Conservation (phyloP, 1,140 invertebrate species). For the Magallana angulata region DNA sequence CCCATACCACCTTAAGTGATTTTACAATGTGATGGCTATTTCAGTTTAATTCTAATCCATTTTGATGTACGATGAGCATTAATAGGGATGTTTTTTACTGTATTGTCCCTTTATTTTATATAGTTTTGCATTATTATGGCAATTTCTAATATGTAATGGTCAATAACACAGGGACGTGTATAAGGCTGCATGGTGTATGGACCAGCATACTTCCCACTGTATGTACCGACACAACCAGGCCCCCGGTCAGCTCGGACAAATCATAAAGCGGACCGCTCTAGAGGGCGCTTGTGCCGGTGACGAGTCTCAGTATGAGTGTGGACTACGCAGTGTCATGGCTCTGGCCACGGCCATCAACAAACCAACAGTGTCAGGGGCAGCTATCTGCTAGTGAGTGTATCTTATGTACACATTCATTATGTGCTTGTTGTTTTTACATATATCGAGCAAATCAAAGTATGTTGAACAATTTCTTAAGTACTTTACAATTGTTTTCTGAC, state of each 20-base stretch:
- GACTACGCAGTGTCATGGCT: slow-evolving; percentile 37
- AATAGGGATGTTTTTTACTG: too few species aligned
- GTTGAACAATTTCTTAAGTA: too few species aligned
- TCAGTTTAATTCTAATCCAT: too few species aligned
- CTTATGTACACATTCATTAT: too few species aligned
- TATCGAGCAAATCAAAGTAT: too few species aligned
- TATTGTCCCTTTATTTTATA: too few species aligned
- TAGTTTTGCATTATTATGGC: too few species aligned
- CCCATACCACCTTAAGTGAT: too few species aligned
- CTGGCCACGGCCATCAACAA: slow-evolving; percentile 42
- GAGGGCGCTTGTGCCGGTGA: slow-evolving; percentile 44
- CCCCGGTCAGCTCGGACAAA: background rate
- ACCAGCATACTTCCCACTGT: background rate
- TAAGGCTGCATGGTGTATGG: slow-evolving; percentile 13
- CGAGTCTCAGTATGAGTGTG: slow-evolving; percentile 41
- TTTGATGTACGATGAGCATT: too few species aligned
- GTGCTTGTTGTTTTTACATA: too few species aligned
- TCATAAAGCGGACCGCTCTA: slow-evolving; percentile 29
- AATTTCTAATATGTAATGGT: too few species aligned
- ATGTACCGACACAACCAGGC: background rate
- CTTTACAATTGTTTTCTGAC: background rate
- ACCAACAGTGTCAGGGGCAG: background rate
- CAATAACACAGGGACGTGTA: background rate
- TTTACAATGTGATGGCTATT: too few species aligned
- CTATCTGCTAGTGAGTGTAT: slow-evolving; percentile 31